Percentiles rank a stretch among this genome's conserved stretches.
Evolutionary conservation across 2,797 vertebrate species (phyloP).

Genomic region (Rhinoraja longicauda): DNA sequence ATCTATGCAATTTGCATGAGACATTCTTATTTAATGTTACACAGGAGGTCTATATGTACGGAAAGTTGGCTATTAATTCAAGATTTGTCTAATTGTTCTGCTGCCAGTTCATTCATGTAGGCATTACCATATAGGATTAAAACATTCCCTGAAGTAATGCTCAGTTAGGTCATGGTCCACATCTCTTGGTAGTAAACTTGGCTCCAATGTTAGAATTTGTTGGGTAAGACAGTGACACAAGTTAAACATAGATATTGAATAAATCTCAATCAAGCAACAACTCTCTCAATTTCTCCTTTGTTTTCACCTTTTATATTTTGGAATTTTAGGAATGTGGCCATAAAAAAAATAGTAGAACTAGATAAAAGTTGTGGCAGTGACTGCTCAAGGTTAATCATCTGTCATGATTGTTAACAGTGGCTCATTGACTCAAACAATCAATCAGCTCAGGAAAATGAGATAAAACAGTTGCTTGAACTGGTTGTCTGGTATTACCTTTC

Average conservation of each 20-base stretch:
- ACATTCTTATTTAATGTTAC: neutral
- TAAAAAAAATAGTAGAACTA: neutral
- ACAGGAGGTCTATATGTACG: neutral
- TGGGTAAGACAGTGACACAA: neutral
- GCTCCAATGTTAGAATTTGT: neutral
- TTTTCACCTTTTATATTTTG: neutral
- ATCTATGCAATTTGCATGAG: neutral
- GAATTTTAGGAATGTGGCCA: neutral
- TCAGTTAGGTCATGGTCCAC: neutral
- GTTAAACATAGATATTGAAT: constrained; percentile 10
- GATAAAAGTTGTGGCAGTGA: neutral
- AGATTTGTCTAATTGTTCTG: neutral
- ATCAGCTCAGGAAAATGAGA: neutral
- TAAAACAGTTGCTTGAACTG: neutral
- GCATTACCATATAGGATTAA: neutral
- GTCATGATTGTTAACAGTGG: neutral
- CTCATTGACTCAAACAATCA: neutral
- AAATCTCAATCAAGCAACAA: neutral
- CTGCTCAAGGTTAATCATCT: neutral
- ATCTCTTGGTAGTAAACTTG: neutral
- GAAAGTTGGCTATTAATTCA: constrained; percentile 12
- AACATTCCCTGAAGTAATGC: neutral
- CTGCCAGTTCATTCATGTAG: constrained; percentile 5
- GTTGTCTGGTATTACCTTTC: neutral
- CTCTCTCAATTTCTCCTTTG: neutral